Evolutionary conservation across 2,888 invertebrate species (phyloP).

Genomic region (Erynnis tages): DNA sequence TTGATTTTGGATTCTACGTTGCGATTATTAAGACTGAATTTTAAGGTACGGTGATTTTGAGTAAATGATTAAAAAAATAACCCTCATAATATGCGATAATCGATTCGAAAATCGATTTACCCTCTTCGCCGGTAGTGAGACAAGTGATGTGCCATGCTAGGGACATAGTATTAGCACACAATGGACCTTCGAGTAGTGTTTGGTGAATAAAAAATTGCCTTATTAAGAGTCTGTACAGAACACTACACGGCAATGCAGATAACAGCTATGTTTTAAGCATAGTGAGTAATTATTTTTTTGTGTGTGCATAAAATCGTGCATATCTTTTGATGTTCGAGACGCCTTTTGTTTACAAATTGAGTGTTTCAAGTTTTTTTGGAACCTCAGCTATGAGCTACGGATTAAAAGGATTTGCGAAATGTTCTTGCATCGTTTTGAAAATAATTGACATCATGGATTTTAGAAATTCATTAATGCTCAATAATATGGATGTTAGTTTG

Average conservation of each 20-base stretch:
- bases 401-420: too few relatives aligned
- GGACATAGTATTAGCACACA: slow-evolving; percentile 22
- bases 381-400: too few relatives aligned
- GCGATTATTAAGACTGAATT: too few relatives aligned
- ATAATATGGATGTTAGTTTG: too few relatives aligned
- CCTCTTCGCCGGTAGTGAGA: not conserved
- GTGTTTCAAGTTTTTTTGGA: not conserved
- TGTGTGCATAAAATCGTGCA: slow-evolving; percentile 9
- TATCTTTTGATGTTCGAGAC: slow-evolving; percentile 4
- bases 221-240: slow-evolving; percentile 24
- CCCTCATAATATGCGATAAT: not conserved
- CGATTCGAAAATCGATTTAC: not conserved
- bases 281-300: slow-evolving; percentile 20
- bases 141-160: not conserved
- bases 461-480: too few relatives aligned
- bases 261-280: slow-evolving; percentile 22
- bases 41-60: too few relatives aligned
- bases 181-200: slow-evolving; percentile 18
- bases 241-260: slow-evolving; percentile 22
- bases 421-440: too few relatives aligned
- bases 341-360: slow-evolving; percentile 8
- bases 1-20: too few relatives aligned
- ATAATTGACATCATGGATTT: too few relatives aligned
- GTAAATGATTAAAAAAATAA: too few relatives aligned
- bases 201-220: slow-evolving; percentile 24